Evolutionary conservation across 2,797 vertebrate genomes (phyloP).

Genomic region (Ctenopoma multispine): DNA sequence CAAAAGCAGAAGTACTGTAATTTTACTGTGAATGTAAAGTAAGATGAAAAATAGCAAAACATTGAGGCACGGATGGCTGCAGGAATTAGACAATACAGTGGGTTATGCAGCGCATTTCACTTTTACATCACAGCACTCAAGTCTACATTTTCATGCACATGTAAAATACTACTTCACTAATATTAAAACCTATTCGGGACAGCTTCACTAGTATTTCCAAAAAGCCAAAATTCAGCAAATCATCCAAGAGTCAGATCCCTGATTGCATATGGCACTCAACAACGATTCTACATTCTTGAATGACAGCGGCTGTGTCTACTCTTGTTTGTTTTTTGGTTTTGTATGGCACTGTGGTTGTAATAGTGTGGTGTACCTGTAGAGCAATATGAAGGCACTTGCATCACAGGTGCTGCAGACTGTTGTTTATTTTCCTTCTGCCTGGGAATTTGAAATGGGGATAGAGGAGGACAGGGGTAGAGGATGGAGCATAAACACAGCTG

Average conservation of each 20-base stretch:
- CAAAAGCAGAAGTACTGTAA: background rate
- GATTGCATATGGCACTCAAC: background rate
- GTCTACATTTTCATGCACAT: background rate
- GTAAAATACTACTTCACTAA: background rate
- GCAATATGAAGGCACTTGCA: conserved; percentile 22
- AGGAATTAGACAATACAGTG: background rate
- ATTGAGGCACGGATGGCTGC: conserved; percentile 1
- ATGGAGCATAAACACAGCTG: conserved; percentile 78
- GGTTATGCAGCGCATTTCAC: background rate
- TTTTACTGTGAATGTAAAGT: background rate
- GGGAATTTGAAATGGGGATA: conserved; percentile 63
- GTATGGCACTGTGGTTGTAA: conserved; percentile 11
- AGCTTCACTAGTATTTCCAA: background rate
- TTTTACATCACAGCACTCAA: background rate
- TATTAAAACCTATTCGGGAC: background rate
- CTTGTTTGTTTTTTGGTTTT: background rate
- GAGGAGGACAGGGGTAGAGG: conserved; percentile 52
- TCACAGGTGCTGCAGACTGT: conserved; percentile 56
- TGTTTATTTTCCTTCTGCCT: conserved; percentile 69
- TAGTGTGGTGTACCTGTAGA: conserved; percentile 30
- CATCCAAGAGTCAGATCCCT: too few species aligned
- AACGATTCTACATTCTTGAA: background rate
- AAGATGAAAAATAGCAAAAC: background rate
- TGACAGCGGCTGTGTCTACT: background rate
- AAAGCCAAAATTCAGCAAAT: background rate